phyloP scores from a whole-genome alignment of 2,113 vertebrate genomes.

The Hyaena hyaena region DNA sequence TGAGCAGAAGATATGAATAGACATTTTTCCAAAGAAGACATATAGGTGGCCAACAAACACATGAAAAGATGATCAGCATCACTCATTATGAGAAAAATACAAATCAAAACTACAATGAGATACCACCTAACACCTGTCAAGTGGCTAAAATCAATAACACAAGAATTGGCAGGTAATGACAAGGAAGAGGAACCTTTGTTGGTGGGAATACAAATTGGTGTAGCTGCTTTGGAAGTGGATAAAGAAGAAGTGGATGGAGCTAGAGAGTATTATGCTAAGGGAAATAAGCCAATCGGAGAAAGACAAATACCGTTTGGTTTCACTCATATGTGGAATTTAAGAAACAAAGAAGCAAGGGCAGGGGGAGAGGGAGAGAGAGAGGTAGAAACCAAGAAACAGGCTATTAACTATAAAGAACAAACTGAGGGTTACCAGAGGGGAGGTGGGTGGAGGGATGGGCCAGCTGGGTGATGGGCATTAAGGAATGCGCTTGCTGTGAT shows the following conservation, averaged over 20 bases:
- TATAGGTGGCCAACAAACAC: not conserved
- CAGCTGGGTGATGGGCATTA: not conserved
- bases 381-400: not conserved
- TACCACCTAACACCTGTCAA: not conserved
- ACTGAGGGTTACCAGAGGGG: not conserved
- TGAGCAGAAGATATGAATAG: not conserved
- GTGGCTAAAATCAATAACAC: not conserved
- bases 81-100: not conserved
- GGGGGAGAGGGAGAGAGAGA: not conserved
- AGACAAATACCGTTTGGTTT: not conserved
- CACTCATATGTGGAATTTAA: not conserved
- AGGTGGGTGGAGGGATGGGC: not conserved
- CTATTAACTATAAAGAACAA: not conserved
- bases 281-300: not conserved
- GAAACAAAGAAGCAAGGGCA: not conserved
- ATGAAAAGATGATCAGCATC: not conserved
- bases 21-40: not conserved
- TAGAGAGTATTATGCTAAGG: not conserved
- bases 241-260: not conserved
- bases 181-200: not conserved
- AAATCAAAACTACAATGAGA: not conserved
- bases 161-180: not conserved
- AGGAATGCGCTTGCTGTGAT: not conserved
- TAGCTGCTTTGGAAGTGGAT: not conserved
- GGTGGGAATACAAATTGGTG: not conserved